Evolutionary conservation across 2,888 invertebrate genomes (phyloP), one percentile per base, ranked within the genome.

Genomic region (Resseliella maxima): DNA sequence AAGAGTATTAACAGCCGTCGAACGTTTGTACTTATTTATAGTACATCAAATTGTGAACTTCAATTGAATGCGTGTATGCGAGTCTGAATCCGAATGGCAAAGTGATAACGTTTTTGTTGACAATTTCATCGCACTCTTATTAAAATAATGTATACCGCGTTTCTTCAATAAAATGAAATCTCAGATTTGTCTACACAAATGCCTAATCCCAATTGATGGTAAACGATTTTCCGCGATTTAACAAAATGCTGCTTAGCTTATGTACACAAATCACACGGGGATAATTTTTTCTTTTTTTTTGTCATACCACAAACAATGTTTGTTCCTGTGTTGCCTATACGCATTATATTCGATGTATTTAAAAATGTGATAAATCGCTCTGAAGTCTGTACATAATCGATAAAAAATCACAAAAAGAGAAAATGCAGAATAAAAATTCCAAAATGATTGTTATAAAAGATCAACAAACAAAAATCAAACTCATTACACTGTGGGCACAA

Each of bases 201-300:
- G 46, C 86, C 64, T 86, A 86, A 86, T 86, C 86, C 83, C 36
- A 35, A 83, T 83, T 50, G 83, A 86, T 83, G 86, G 83, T 86
- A 86, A 86, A 86, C 86, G 86, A 86, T 86, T 86, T 86, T 83
- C 50, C 31, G 83, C n/a, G 86, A 86, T 86, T 86, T 86, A 86
- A 83, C 36, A 36, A 83, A 36, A 24, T 2, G 59, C 50, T 2
- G 12, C 59, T 24, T 24, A 83, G 81, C 86, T 86, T 86, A 86
- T 31, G 35, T 54, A n/a, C 35, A 31, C 72, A 3, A 54, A 85
- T 18, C 54, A 35, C 50, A 35, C 54, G 31, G 36, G 12, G 83
- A 83, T 24, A 41, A 59, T 59, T 59, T 50, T 21, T 18, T 59
- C 15, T 59, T 15, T 3, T 15, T 15, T 72, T 50, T 50, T 50